Evolutionary conservation across 2,888 invertebrate genomes (phyloP), one percentile per base, ranked within the genome.

Genomic region (Ceraclea dissimilis): DNA sequence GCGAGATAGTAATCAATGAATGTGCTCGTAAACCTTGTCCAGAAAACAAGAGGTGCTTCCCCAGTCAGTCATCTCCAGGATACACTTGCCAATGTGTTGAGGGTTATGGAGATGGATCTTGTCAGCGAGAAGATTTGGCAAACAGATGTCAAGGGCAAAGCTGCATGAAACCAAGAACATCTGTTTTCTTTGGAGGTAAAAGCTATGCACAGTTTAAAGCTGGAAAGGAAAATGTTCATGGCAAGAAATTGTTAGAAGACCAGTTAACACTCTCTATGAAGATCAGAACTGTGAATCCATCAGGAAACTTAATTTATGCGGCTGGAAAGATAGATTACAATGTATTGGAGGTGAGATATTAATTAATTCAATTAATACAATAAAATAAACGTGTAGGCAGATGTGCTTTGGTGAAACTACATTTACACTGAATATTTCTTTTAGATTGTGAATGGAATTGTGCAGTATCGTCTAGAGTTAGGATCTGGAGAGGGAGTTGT

Each of bases 391-490:
- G 2, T 47, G 20, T 39, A 8, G n/a, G 17, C 10, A 1, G 19
- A 20, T 21, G 11, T 50, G 33, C 17, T 52, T 20, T 51, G 18
- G 17, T 13, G 2, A n/a, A 2, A 21, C 13, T 2, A 2, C 2
- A 11, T 39, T 6, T 19, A 18, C 20, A 26, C 5, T 39, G 13
- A 39, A 13, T 39, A n/a, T 22, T 47, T 20, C n/a, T 67, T 70
- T 33, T 64, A 82, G 80, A 79, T 89, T 55, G 84, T 83, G 17
- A 89, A 92, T 69, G 96, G 95, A 1, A 82, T 83, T 50, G 82
- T 94, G 11, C 93, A 92, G 70, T 93, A 93, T 72, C 83, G 90
- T 63, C 93, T 94, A 78, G 92, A 97, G 70, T 81, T 95, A 63
- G 97, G 97, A 18, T 88, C 90, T 63, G 97, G 96, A 5, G 90